Conservation (phyloP, 2,113 vertebrate genomes). For the Bubo scandiacus region DNA sequence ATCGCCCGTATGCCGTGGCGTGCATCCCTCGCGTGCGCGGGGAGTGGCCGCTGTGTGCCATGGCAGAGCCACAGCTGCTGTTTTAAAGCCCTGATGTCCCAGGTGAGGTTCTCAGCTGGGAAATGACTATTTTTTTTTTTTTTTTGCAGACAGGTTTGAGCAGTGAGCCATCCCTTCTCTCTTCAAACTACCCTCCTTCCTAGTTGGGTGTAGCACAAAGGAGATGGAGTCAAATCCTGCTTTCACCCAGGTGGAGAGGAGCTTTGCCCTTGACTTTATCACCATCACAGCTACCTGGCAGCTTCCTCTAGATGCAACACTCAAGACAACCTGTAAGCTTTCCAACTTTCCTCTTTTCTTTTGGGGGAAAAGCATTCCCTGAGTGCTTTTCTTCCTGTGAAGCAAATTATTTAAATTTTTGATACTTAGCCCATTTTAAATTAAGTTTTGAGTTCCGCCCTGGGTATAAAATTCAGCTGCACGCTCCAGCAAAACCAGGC, state of each 20-base stretch:
- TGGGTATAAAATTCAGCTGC: neutral
- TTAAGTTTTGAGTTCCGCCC: neutral
- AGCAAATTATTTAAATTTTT: neutral
- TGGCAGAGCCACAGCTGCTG: neutral
- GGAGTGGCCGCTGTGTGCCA: neutral
- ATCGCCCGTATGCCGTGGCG: fast-evolving
- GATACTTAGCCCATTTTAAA: neutral
- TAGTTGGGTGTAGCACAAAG: neutral
- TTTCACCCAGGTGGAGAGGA: neutral
- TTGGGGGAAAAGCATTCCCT: neutral
- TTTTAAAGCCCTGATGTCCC: neutral
- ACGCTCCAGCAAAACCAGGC: neutral
- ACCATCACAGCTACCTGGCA: neutral
- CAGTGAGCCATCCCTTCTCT: neutral
- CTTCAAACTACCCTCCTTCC: neutral
- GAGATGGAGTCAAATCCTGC: neutral
- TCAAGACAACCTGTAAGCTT: neutral
- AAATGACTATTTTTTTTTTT: neutral
- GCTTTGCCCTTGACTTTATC: neutral
- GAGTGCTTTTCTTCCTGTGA: neutral
- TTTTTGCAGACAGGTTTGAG: neutral
- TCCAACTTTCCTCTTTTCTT: neutral
- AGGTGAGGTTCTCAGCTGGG: neutral
- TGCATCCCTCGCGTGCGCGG: neutral
- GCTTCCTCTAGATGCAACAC: neutral